Base-by-base conservation (phyloP, 2,113 vertebrate species). In the Etheostoma spectabile region DNA sequence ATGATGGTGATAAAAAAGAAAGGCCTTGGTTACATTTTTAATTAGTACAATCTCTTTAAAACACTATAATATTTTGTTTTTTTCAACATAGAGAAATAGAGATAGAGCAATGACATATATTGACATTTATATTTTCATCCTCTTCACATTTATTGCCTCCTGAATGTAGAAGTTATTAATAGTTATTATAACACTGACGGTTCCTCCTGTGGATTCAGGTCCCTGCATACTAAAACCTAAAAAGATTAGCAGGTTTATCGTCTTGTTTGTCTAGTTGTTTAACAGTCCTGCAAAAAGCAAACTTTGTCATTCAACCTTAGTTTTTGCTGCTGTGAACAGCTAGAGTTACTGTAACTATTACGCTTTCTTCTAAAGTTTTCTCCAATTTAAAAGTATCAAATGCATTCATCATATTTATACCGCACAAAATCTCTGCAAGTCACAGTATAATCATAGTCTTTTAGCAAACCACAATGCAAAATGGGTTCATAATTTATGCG, bases 401-500 rank as follows among this genome's bases (percentile, higher is more conserved):
- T 19, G 49, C 30, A 22, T 61, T 49, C 30, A 38, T 66, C 27
- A 65, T 45, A 46, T 60, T 21, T 27, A 38, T 38, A 60, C 8
- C n/a, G n/a, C n/a, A n/a, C n/a, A n/a, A n/a, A n/a, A n/a, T n/a
- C n/a, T n/a, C n/a, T n/a, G n/a, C n/a, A n/a, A n/a, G n/a, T n/a
- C n/a, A 30, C 27, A 30, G 74, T 5, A 22, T 57, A 3, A 8
- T 65, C 35, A 77, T 72, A 78, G 56, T 68, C n/a, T n/a, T n/a
- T n/a, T n/a, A n/a, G n/a, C n/a, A n/a, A n/a, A n/a, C n/a, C n/a
- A n/a, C 70, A 84, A 76, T 48, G 82, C n/a, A 62, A 66, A 74
- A 42, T 75, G 11, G 24, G 15, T 52, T 80, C 30, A 67, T 83
- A 30, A 90, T 83, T 72, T 62, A 79, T 72, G 61, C 33, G 0